Evolutionary conservation across 2,888 invertebrate genomes (phyloP), one percentile per base, ranked within the genome.

Genomic region (Mimumesa dahlbomi): DNA sequence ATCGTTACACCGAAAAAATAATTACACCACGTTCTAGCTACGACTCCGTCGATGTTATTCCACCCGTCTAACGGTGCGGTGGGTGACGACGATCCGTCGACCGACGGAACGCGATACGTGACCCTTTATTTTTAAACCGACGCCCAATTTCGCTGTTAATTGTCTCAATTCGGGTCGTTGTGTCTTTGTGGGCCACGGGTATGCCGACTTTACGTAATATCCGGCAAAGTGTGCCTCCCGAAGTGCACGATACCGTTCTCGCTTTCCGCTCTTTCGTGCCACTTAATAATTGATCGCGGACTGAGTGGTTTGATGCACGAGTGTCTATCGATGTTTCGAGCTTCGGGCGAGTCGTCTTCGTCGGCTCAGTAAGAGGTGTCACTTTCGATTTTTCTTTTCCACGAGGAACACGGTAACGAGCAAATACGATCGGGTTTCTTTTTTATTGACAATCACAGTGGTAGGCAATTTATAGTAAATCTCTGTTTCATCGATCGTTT

Each of bases 121-220:
- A 67, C 63, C n/a, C 49, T 76, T 61, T 76, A 79, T 63, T 68
- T 78, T 71, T 58, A 48, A 72, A 70, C 61, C 46, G 36, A 19
- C 19, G 36, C 54, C 70, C 77, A 76, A 79, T 77, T 79, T 62
- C n/a, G n/a, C 57, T 56, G 66, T 78, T 81, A 84, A 84, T 84
- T 82, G 78, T 63, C 72, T 64, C 70, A 79, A 82, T 83, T 84
- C 73, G 63, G 70, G 64, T 70, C 76, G 67, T 77, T 75, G 73
- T 48, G 52, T 59, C 61, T 57, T 43, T 19, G 25, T 42, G 13
- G 57, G 43, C 25, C 29, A n/a, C n/a, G n/a, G n/a, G n/a, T n/a
- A n/a, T n/a, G 67, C 48, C 62, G 46, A 40, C 22, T 16, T 53
- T 25, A 7, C 46, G 38, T 67, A 66, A 64, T 57, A n/a, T 67